Base-by-base conservation (phyloP, 2,888 invertebrate species). In the Acrocera orbiculus region DNA sequence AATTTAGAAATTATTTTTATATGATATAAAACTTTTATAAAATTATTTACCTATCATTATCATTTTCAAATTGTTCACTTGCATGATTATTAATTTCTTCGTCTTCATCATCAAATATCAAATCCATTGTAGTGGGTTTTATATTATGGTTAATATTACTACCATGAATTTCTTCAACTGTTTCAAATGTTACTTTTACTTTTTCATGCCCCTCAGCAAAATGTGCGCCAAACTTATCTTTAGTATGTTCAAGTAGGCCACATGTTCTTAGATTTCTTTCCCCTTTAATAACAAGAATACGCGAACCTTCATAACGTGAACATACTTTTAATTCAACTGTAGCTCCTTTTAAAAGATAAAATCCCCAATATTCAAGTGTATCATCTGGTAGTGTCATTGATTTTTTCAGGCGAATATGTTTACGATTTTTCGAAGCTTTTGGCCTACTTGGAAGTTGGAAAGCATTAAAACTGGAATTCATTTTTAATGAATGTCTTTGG, bases 311-410 rank as follows among this genome's bases (percentile, higher is more conserved):
- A 52, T 70, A 77, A 50, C 77, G 69, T 9, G 85, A 83, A 52
- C 85, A 86, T 27, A 79, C 76, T 49, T 79, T 77, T 16, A 86
- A 60, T 42, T 71, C 69, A 3, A 86, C 82, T 9, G 69, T 69
- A 2, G 85, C 81, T 16, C 82, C 83, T 56, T 74, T 71, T 30
- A 81, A 62, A 29, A 86, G 62, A 60, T 78, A 85, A 59, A 86
- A 85, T 3, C 85, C 83, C 83, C 83, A 86, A 55, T 85, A 86
- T 54, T 86, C 85, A 22, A 85, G 58, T 8, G 83, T 82, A 47
- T 85, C 85, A 53, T 85, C 85, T 1, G 81, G 82, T 40, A 86
- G 58, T 3, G 66, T 68, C 78, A 86, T 81, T 5, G 80, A 80
- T 51, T 85, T 85, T 52, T 75, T 79, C 44, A 85, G 60, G 43